phyloP scores from a whole-genome alignment of 2,113 vertebrate species.

The Patagioenas fasciata region DNA sequence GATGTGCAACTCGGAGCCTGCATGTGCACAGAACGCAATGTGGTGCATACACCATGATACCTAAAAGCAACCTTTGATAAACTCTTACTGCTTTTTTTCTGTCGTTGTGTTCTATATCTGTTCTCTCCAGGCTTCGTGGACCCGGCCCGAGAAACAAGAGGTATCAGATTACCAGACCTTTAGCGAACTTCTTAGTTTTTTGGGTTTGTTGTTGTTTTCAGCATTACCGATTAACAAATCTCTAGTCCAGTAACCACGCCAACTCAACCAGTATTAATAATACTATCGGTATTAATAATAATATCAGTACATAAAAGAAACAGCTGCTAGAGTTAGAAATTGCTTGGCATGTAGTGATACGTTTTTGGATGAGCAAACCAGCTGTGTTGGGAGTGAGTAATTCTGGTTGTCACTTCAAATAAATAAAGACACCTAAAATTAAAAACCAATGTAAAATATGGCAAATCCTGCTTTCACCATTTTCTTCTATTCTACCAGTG shows the following conservation, averaged over 20 bases:
- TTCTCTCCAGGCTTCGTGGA: constrained; percentile 98
- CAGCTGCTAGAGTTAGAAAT: constrained; percentile 67
- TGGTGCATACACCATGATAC: constrained; percentile 31
- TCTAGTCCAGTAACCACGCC: constrained; percentile 64
- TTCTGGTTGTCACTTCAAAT: constrained; percentile 5
- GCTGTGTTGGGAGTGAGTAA: constrained; percentile 68
- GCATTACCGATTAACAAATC: constrained; percentile 71
- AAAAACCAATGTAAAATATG: constrained; percentile 11
- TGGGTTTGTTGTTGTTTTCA: constrained; percentile 15
- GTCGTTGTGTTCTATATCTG: constrained; percentile 91
- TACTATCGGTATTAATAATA: too few species aligned
- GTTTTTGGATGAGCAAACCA: constrained; percentile 71
- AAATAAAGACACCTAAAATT: not conserved
- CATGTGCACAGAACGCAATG: constrained; percentile 73
- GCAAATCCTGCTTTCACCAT: not conserved
- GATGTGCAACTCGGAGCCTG: constrained; percentile 33
- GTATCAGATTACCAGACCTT: constrained; percentile 86
- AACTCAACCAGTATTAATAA: constrained; percentile 68
- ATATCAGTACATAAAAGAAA: not conserved
- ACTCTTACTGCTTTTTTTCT: constrained; percentile 77
- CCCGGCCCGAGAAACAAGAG: constrained; percentile 98
- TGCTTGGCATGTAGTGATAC: constrained; percentile 49
- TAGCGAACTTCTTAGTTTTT: constrained; percentile 78
- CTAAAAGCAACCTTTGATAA: constrained; percentile 74
- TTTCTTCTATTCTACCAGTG: not conserved